phyloP scores from a whole-genome alignment of 2,797 vertebrate species.

The Tympanoctomys barrerae region DNA sequence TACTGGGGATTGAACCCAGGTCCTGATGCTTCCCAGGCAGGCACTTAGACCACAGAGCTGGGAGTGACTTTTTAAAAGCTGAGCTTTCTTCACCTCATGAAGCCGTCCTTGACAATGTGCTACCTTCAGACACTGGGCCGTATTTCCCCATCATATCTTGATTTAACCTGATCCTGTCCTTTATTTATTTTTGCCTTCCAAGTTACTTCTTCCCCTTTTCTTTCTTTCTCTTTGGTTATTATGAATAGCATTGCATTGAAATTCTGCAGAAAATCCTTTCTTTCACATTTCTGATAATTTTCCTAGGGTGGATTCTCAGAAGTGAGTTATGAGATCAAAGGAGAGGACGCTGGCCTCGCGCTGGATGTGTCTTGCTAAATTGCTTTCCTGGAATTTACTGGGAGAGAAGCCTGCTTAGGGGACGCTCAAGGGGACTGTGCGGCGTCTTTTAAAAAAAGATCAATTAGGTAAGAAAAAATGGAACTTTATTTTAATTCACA shows the following conservation, averaged over 20 bases:
- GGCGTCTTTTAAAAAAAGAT: neutral
- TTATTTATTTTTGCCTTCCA: neutral
- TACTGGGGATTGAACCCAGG: too few relatives aligned
- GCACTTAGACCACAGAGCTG: too few relatives aligned
- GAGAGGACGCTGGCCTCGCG: neutral
- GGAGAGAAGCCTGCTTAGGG: neutral
- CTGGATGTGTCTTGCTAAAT: neutral
- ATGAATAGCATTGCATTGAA: neutral
- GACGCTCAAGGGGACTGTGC: neutral
- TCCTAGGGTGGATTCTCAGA: constrained; percentile 15
- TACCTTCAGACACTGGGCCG: neutral
- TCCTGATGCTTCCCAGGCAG: too few relatives aligned
- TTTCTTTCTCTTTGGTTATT: neutral
- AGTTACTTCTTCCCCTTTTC: neutral
- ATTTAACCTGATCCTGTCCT: neutral
- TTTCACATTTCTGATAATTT: constrained; percentile 4
- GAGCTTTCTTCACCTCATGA: neutral
- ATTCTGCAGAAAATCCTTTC: constrained; percentile 27
- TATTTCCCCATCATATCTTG: neutral
- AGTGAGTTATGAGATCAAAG: neutral
- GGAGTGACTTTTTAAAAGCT: neutral
- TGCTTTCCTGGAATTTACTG: constrained; percentile 36
- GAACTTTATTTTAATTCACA: constrained; percentile 5
- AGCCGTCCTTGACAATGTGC: neutral
- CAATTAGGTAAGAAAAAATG: neutral